Conservation (phyloP, 2,113 vertebrate species). For the Bujurquina vittata region DNA sequence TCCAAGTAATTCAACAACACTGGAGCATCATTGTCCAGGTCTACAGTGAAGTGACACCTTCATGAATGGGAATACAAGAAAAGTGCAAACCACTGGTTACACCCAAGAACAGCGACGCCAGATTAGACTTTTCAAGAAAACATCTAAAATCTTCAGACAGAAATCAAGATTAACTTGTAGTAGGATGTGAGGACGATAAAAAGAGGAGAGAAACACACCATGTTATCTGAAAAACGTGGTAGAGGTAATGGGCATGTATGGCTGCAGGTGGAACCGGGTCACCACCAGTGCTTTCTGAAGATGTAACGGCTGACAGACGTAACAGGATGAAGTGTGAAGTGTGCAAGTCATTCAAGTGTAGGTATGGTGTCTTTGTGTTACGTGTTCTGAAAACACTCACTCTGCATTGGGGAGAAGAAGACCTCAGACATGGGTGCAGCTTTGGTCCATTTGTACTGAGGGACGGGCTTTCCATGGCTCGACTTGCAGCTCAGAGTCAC, state of each 20-base stretch:
- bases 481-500: conserved; percentile 89
- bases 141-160: too few species aligned
- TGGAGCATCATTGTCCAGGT: too few species aligned
- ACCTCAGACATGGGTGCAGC: conserved; percentile 76
- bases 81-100: too few species aligned
- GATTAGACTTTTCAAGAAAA: too few species aligned
- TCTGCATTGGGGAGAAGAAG: conserved; percentile 85
- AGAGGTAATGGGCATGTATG: background rate
- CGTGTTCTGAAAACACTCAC: conserved; percentile 71
- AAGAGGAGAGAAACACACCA: background rate
- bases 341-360: background rate
- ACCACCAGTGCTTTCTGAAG: background rate
- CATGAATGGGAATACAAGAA: too few species aligned
- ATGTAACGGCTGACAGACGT: background rate
- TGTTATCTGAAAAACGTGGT: background rate
- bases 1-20: too few species aligned
- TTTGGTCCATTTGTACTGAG: conserved; percentile 87
- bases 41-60: too few species aligned
- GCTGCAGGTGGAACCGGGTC: background rate
- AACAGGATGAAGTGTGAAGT: background rate
- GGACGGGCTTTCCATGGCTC: conserved; percentile 85
- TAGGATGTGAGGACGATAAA: background rate
- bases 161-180: background rate
- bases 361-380: too few species aligned
- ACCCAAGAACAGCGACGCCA: too few species aligned